phyloP scores from a whole-genome alignment of 2,888 invertebrate genomes.

The Cremastobaeus sp. region DNA sequence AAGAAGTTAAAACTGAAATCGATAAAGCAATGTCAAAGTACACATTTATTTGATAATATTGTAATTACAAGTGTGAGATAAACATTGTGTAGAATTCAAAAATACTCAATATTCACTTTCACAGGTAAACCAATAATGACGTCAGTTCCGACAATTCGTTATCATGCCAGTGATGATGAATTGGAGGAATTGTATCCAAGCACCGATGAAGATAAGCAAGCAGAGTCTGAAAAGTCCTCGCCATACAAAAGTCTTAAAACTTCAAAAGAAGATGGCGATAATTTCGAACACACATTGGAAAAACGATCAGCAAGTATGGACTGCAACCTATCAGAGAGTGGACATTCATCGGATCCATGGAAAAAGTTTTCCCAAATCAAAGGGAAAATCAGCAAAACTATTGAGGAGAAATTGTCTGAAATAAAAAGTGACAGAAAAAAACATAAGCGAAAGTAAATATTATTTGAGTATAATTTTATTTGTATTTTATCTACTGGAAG shows the following conservation, averaged over 20 bases:
- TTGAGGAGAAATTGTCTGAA: conserved; percentile 86
- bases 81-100: background rate
- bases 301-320: conserved; percentile 83
- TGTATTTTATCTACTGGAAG: background rate
- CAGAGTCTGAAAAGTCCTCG: conserved; percentile 74
- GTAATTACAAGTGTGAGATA: background rate
- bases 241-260: conserved; percentile 78
- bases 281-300: conserved; percentile 76
- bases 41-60: background rate
- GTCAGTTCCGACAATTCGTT: conserved; percentile 82
- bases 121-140: conserved; percentile 78
- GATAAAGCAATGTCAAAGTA: background rate
- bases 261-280: conserved; percentile 77
- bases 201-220: conserved; percentile 81
- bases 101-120: conserved; percentile 1
- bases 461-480: background rate
- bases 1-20: conserved; percentile 18
- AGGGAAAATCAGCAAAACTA: conserved; percentile 87
- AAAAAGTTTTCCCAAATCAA: conserved; percentile 85
- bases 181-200: conserved; percentile 84
- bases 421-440: conserved; percentile 82
- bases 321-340: conserved; percentile 76
- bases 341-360: conserved; percentile 84
- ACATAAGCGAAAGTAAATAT: conserved; percentile 70
- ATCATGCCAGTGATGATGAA: conserved; percentile 88